Conservation (phyloP, 2,797 vertebrate species). For the Podargus strigoides region DNA sequence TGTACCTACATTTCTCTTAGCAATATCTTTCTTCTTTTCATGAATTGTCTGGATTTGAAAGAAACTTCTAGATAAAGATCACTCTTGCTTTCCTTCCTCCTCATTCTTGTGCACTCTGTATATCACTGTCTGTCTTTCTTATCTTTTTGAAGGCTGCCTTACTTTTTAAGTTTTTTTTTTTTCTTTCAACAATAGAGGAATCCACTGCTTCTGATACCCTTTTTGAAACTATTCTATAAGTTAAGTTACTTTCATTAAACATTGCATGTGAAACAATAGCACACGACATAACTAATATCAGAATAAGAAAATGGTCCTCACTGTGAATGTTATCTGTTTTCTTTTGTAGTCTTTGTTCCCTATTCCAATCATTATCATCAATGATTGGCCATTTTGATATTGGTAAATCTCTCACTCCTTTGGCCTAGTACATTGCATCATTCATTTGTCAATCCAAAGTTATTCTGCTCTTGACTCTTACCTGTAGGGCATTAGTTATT, state of each 20-base stretch:
- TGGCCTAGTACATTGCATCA: background rate
- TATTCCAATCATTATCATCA: background rate
- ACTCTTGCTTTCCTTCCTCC: background rate
- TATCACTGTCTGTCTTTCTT: background rate
- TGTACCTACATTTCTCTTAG: background rate
- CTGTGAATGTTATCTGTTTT: background rate
- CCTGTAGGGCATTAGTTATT: background rate
- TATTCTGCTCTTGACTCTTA: background rate
- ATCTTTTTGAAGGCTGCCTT: background rate
- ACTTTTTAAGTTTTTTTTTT: background rate
- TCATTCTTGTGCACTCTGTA: background rate
- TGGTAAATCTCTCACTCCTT: background rate
- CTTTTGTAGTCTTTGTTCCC: background rate
- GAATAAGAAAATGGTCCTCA: background rate
- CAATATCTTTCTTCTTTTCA: background rate
- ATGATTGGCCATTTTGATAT: background rate
- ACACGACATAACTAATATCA: background rate
- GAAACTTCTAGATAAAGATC: background rate
- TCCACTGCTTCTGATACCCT: background rate
- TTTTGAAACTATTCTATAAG: background rate
- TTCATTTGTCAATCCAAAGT: background rate
- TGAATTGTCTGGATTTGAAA: background rate
- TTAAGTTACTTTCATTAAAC: background rate
- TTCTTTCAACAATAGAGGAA: background rate
- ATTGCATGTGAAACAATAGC: background rate